Evolutionary conservation across 2,113 vertebrate species (phyloP).

Genomic region (Amblyornis subalaris): DNA sequence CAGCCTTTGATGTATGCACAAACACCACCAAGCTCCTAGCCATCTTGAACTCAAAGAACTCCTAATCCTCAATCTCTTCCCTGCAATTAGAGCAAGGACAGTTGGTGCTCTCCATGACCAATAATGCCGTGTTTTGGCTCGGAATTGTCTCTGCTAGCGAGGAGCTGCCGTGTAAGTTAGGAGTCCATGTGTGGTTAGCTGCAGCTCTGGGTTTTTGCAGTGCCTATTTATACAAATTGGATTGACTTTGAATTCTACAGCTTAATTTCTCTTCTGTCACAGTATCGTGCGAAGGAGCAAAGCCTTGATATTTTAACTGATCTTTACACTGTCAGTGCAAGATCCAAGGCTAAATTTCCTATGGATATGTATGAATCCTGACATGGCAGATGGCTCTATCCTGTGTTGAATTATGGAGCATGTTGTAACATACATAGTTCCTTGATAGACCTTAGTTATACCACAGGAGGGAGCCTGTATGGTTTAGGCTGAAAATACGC

Average conservation of each 20-base stretch:
- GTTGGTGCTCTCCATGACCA: slow-evolving; percentile 8
- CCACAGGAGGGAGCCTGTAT: slow-evolving; percentile 50
- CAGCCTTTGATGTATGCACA: slow-evolving; percentile 35
- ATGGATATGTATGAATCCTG: background rate
- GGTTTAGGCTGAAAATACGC: background rate
- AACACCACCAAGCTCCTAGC: background rate
- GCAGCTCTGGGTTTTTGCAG: background rate
- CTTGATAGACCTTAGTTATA: slow-evolving; percentile 3
- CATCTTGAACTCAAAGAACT: slow-evolving; percentile 38
- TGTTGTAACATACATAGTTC: background rate
- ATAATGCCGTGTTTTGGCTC: background rate
- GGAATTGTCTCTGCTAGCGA: background rate
- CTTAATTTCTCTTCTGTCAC: background rate
- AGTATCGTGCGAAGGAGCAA: background rate
- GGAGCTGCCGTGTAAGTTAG: background rate
- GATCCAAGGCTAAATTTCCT: background rate
- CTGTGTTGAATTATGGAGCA: slow-evolving; percentile 21
- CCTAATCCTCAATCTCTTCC: slow-evolving; percentile 26
- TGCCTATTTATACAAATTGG: background rate
- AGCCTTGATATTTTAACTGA: background rate
- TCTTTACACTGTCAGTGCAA: background rate
- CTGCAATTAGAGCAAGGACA: slow-evolving; percentile 41
- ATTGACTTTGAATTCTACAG: background rate
- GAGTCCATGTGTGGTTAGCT: background rate
- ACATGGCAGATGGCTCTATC: background rate